Evolutionary conservation across 2,888 invertebrate species (phyloP).

Genomic region (Pristionchus fissidentatus): DNA sequence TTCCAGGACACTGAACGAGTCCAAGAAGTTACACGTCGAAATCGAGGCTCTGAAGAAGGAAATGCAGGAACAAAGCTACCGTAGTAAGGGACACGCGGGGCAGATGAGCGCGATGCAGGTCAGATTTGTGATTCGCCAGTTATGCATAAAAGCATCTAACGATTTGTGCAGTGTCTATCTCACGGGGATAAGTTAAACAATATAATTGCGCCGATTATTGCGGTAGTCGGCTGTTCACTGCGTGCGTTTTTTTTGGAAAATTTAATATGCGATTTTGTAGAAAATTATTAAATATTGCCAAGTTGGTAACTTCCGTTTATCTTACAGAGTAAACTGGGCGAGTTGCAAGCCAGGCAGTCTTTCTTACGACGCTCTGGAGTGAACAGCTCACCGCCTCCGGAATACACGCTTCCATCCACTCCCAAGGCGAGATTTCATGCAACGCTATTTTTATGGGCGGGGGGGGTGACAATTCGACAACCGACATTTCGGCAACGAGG

Average conservation of each 20-base stretch:
- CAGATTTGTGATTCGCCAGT: not conserved
- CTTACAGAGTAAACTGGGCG: constrained; percentile 58
- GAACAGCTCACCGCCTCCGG: constrained; percentile 54
- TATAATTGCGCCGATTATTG: no score
- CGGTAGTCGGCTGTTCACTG: no score
- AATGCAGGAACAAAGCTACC: constrained; percentile 65
- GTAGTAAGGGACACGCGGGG: constrained; percentile 67
- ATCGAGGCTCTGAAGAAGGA: constrained; percentile 65
- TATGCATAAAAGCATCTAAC: no score
- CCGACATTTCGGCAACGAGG: no score
- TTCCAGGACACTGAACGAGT: constrained; percentile 34
- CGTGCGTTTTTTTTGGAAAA: no score
- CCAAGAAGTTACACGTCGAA: constrained; percentile 58
- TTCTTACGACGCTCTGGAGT: constrained; percentile 53
- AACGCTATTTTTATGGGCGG: no score
- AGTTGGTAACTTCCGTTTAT: no score
- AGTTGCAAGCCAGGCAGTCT: constrained; percentile 61
- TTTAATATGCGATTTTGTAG: not conserved
- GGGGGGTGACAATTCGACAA: no score
- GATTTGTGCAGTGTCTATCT: no score
- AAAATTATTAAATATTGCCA: not conserved
- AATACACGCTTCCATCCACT: constrained; percentile 49
- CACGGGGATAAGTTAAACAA: no score
- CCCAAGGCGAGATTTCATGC: no score
- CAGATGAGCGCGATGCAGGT: constrained; percentile 69